Base-by-base conservation (phyloP, 1,140 invertebrate species). In the Drosophila kanapiae region DNA sequence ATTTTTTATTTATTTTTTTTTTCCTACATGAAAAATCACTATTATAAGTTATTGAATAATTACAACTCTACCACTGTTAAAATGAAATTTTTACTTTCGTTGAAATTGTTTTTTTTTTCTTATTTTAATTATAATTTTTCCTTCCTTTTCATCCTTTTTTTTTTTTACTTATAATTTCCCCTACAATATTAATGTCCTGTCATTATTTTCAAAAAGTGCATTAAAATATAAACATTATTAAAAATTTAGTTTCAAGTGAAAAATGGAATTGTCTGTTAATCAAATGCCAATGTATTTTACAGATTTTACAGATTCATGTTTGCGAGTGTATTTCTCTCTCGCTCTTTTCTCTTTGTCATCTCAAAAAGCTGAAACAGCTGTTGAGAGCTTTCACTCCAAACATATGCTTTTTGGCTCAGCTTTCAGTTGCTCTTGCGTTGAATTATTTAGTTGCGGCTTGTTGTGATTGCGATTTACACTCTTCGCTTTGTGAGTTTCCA, bases 381-480 rank as follows among this genome's bases (percentile, higher is more conserved):
- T 51, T 23, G 2, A 38, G 37, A 70, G 67, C 67, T 70, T 68
- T 70, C 13, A 8, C n/a, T 31, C 38, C 14, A 48, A 68, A 68
- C 67, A 68, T 54, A 70, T 69, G 67, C 33, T 37, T 31, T 40
- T 38, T 23, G 37, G 18, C 23, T 33, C 18, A 64, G n/a, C 47
- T 43, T 45, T 31, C 6, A 1, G 10, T 35, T 42, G 35, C 10
- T 68, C 47, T 68, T 49, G 35, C 65, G 53, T 51, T 51, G 11
- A 31, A n/a, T 53, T 64, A 63, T 75, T 69, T 42, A 78, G 75
- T 78, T 69, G 31, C 33, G 9, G 64, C 47, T 67, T 77, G 74
- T 78, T 78, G 74, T 78, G 75, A 23, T 78, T 38, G 23, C 37
- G 7, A 18, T 35, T 61, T 45, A 37, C 16, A 68, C 62, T 29